Base-by-base conservation (phyloP, 2,888 invertebrate genomes). In the Epistrophe grossulariae region DNA sequence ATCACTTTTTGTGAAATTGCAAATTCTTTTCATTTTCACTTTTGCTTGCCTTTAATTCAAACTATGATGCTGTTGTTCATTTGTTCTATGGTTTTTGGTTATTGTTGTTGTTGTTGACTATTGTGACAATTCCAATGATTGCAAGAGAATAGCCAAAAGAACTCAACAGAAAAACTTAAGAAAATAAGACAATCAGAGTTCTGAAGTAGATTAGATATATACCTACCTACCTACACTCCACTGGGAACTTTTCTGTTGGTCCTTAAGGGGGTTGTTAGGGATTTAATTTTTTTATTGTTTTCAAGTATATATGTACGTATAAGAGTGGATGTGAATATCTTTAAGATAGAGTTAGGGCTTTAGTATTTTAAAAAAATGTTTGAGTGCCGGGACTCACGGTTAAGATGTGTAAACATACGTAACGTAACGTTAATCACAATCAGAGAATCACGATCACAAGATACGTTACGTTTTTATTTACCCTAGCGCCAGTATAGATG, bases 1-100 rank as follows among this genome's bases (percentile, higher is more conserved):
- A 73, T 84, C 57, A 43, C 62, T 57, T 84, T 79, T 84, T 84
- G 73, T 79, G 74, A 55, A 79, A 79, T 74, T 79, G 70, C 70
- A 84, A 83, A 84, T 74, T 55, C 55, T 71, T 81, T 81, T 28
- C 43, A 40, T 43, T 52, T 60, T 50, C 38, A 40, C 57, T 66
- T 76, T 15, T 17, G 40, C 62, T 62, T 60, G 40, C 13, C 24
- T 60, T 38, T 31, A 31, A 24, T 13, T 43, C 11, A 72, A 52
- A 52, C 43, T 62, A 28, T 57, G n/a, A 4, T 52, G 31, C 8
- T 55, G 43, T 2, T 55, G 43, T 62, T 70, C 38, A 52, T 64
- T 77, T 71, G 24, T 45, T 15, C 7, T 11, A 10, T 64, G 35
- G 8, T 45, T 10, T 76, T 59, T 59, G 35, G 8, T 45, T 10